phyloP scores from a whole-genome alignment of 2,113 vertebrate genomes.

The Pygoscelis adeliae region DNA sequence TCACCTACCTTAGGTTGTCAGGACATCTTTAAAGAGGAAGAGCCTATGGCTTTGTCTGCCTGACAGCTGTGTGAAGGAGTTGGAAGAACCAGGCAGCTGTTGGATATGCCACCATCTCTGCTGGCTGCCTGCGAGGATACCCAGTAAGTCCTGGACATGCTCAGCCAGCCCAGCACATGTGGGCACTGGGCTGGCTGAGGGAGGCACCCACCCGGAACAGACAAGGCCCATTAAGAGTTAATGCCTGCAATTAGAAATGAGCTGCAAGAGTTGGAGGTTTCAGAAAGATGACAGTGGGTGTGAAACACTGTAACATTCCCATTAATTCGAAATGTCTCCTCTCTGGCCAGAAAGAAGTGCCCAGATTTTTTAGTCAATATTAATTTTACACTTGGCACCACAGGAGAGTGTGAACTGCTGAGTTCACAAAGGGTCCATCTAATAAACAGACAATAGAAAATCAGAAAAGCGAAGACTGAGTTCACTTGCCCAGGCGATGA shows the following conservation, averaged over 20 bases:
- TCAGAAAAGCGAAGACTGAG: constrained; percentile 41
- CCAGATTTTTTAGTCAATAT: constrained; percentile 73
- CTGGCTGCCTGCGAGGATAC: not conserved
- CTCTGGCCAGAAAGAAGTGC: constrained; percentile 55
- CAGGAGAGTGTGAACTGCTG: constrained; percentile 58
- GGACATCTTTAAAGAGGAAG: not conserved
- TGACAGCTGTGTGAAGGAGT: not conserved
- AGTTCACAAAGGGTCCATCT: constrained; percentile 62
- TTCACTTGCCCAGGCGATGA: constrained; percentile 21
- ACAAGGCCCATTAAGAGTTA: constrained; percentile 44
- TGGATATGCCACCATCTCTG: not conserved
- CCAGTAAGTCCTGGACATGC: not conserved
- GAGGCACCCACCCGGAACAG: not conserved
- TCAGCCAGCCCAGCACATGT: not conserved
- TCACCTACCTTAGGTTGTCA: not conserved
- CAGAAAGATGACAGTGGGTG: constrained; percentile 42
- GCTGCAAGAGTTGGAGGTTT: constrained; percentile 14
- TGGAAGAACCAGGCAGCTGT: not conserved
- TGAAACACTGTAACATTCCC: constrained; percentile 54
- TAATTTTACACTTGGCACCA: constrained; percentile 75
- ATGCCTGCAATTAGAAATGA: constrained; percentile 41
- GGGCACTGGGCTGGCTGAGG: not conserved
- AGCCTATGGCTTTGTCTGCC: not conserved
- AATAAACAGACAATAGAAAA: constrained; percentile 72
- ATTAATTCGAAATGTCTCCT: constrained; percentile 61